Conservation (phyloP, 2,888 invertebrate species). For the Conops quadrifasciatus region DNA sequence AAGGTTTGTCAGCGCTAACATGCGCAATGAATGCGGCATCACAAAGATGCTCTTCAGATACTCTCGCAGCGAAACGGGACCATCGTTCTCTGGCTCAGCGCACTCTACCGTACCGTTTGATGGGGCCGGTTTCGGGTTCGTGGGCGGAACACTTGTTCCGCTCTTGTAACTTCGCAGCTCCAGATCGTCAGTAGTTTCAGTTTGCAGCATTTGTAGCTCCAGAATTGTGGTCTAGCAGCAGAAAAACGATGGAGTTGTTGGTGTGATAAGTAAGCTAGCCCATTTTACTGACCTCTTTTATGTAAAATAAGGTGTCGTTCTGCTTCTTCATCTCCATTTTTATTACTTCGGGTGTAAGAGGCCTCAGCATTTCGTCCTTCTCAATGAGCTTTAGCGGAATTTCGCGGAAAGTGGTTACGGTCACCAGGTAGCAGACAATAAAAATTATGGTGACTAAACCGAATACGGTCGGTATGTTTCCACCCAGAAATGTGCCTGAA, state of each 20-base stretch:
- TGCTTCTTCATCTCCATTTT: conserved; percentile 59
- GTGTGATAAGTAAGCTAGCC: conserved; percentile 42
- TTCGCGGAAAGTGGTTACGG: conserved; percentile 70
- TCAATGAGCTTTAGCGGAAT: conserved; percentile 67
- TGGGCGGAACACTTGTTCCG: conserved; percentile 33
- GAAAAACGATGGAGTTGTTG: conserved; percentile 48
- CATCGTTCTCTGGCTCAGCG: conserved; percentile 42
- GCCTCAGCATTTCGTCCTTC: conserved; percentile 58
- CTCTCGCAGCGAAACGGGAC: conserved; percentile 54
- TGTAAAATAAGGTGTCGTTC: conserved; percentile 58
- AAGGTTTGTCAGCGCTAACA: conserved; percentile 71
- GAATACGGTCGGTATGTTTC: conserved; percentile 71
- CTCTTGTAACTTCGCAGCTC: conserved; percentile 52
- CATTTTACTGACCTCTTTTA: conserved; percentile 52
- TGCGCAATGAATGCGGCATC: conserved; percentile 70
- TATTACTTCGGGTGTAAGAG: conserved; percentile 58
- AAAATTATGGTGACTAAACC: conserved; percentile 70
- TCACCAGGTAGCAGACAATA: conserved; percentile 68
- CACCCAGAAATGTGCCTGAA: conserved; percentile 65
- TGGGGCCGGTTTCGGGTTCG: conserved; percentile 7
- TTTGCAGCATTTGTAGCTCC: conserved; percentile 9
- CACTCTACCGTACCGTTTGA: conserved; percentile 40
- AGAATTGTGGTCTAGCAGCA: conserved; percentile 38
- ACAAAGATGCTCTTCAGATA: conserved; percentile 69
- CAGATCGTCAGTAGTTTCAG: conserved; percentile 34